phyloP scores from a whole-genome alignment of 2,888 invertebrate species.

The Tetramorium bicarinatum region DNA sequence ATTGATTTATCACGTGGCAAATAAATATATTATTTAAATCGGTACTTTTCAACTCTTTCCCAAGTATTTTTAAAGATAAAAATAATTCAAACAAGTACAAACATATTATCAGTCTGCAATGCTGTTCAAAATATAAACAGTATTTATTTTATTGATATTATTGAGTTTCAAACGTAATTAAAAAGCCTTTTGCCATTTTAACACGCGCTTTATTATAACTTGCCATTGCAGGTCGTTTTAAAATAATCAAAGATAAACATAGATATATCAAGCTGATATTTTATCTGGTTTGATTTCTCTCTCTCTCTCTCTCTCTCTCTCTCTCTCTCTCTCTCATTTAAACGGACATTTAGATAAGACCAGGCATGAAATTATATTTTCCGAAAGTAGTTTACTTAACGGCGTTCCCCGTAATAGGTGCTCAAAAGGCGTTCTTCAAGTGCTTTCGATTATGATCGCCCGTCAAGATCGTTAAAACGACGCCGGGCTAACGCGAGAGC shows the following conservation, averaged over 20 bases:
- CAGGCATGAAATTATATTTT: slow-evolving; percentile 26
- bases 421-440: slow-evolving; percentile 10
- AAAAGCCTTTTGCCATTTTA: background rate
- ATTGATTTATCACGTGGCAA: background rate
- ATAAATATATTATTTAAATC: slow-evolving; percentile 20
- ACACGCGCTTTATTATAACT: background rate
- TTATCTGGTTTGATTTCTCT: background rate
- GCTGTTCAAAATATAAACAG: background rate
- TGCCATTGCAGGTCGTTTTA: background rate
- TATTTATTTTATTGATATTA: slow-evolving; percentile 3
- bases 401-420: slow-evolving; percentile 4
- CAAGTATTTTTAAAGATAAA: slow-evolving; percentile 10
- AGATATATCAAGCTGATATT: background rate
- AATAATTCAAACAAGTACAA: background rate
- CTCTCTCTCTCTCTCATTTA: background rate
- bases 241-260: background rate
- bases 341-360: slow-evolving; percentile 33
- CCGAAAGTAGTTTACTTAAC: slow-evolving; percentile 22
- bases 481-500: slow-evolving; percentile 19
- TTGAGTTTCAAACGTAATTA: slow-evolving; percentile 6
- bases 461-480: slow-evolving; percentile 48
- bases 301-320: too few relatives aligned
- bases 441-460: slow-evolving; percentile 41
- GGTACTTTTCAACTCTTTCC: background rate
- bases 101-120: background rate